These are phyloP conservation scores for Drosophila multiciliata DNA, from an alignment of 2,888 invertebrate genomes.

Conservation along the genomic window DNA sequence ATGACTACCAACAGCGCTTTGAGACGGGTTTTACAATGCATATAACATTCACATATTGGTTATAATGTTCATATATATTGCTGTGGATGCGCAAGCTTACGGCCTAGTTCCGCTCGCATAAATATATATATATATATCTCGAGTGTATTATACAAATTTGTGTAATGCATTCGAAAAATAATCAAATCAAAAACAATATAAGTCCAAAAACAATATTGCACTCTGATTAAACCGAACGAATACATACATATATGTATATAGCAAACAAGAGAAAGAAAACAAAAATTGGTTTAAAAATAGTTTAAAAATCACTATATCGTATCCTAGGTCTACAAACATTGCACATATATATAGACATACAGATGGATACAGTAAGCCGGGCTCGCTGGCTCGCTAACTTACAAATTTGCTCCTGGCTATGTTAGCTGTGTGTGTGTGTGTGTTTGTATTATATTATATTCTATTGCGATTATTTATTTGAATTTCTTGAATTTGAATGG, in stretches of 20 bases:
- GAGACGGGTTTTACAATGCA: conserved; percentile 33
- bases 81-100: conserved; percentile 15
- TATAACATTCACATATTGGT: conserved; percentile 47
- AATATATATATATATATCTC: not conserved
- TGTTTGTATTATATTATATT: conserved; percentile 18
- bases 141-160: conserved; percentile 2
- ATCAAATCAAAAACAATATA: not conserved
- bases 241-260: not conserved
- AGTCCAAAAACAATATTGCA: conserved; percentile 4
- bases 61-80: conserved; percentile 25
- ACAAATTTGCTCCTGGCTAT: conserved; percentile 30
- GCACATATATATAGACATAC: conserved; percentile 26
- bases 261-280: conserved; percentile 28
- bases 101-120: conserved; percentile 7
- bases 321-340: conserved; percentile 28
- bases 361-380: not conserved
- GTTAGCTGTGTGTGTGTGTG: conserved; percentile 6
- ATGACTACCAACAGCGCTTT: conserved; percentile 5
- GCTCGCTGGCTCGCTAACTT: not conserved
- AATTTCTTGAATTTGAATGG: conserved; percentile 10
- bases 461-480: conserved; percentile 36
- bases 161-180: conserved; percentile 2
- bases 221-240: not conserved
- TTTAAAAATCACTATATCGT: conserved; percentile 21
- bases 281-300: conserved; percentile 14